Conservation (phyloP, 2,888 invertebrate genomes). For the Chloroclysta siterata region DNA sequence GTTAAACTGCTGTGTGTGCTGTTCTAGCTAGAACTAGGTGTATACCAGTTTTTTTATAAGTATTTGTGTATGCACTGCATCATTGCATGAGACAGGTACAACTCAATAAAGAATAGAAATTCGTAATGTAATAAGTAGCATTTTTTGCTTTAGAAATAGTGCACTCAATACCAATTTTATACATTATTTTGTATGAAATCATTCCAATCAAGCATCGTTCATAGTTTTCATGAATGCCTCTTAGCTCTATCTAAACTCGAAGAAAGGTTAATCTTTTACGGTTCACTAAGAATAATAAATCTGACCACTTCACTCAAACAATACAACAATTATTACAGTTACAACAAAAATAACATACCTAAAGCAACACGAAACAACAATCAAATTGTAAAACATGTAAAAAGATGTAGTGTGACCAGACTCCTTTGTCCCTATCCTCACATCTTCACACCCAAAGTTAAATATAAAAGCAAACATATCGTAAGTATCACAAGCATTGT, state of each 20-base stretch:
- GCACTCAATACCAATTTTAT: constrained; percentile 1
- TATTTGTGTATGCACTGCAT: background rate
- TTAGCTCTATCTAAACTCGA: background rate
- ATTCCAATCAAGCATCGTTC: background rate
- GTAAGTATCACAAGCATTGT: constrained; percentile 41
- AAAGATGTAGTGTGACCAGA: constrained; percentile 13
- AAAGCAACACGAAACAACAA: constrained; percentile 26
- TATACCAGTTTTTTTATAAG: too few relatives aligned
- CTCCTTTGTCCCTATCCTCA: background rate
- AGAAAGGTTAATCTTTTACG: background rate
- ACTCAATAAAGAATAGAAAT: background rate
- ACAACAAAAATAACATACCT: constrained; percentile 10
- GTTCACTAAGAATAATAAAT: constrained; percentile 12
- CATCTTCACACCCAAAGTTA: constrained; percentile 1
- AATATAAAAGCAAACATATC: constrained; percentile 28
- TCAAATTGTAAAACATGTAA: constrained; percentile 21
- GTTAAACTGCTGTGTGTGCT: too few relatives aligned
- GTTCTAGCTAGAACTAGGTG: too few relatives aligned
- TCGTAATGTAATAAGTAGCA: background rate
- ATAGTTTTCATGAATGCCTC: background rate
- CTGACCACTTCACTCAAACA: constrained; percentile 7
- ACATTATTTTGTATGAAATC: too few relatives aligned
- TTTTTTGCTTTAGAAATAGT: background rate
- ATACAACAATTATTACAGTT: background rate
- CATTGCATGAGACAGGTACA: too few relatives aligned